Conservation (phyloP, 2,113 vertebrate genomes). For the Anser brachyrhynchus region DNA sequence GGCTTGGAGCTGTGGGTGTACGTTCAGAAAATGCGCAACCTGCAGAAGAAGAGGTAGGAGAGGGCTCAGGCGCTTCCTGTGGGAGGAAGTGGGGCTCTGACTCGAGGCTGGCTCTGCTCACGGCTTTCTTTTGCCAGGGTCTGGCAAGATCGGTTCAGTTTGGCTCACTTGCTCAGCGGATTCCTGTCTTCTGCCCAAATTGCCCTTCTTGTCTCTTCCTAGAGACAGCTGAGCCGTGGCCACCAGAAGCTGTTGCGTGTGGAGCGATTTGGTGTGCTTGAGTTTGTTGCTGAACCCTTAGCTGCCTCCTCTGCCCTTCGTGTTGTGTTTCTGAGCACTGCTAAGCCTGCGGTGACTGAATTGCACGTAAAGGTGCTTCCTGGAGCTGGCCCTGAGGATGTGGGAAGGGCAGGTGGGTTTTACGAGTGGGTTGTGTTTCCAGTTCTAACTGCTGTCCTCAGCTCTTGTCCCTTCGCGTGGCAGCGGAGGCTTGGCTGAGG, state of each 20-base stretch:
- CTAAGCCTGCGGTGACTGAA: not conserved
- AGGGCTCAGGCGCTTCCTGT: not conserved
- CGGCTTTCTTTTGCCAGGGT: not conserved
- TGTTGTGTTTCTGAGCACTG: not conserved
- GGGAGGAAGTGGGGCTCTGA: not conserved
- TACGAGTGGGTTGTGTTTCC: not conserved
- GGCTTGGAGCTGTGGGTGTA: slow-evolving; percentile 76
- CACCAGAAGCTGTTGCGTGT: not conserved
- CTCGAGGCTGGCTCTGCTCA: not conserved
- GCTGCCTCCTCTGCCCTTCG: not conserved
- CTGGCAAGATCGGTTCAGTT: not conserved
- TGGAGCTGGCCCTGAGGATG: not conserved
- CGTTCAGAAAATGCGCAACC: slow-evolving; percentile 74
- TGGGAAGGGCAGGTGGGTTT: not conserved
- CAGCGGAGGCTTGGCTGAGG: not conserved
- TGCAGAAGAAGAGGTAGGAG: slow-evolving; percentile 80
- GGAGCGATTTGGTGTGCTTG: not conserved
- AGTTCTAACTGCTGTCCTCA: not conserved
- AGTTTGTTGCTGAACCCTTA: not conserved
- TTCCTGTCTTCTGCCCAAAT: not conserved
- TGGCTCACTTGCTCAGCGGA: not conserved
- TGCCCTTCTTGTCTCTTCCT: fast-evolving
- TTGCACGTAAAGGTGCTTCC: not conserved
- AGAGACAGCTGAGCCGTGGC: not conserved
- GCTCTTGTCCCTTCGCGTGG: not conserved